Conservation (phyloP, 2,888 invertebrate genomes). For the Candidula unifasciata region DNA sequence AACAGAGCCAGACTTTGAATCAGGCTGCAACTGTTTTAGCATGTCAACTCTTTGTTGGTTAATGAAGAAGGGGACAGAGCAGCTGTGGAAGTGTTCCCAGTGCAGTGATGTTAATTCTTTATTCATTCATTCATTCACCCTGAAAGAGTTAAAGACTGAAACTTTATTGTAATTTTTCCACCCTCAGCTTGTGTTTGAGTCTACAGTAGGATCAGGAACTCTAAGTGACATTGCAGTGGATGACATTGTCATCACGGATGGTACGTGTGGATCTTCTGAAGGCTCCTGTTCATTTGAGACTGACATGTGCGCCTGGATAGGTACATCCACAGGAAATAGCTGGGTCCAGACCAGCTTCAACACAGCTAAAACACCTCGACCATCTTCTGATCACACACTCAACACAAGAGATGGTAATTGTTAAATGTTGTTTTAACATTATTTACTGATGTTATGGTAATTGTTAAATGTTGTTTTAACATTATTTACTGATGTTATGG, state of each 20-base stretch:
- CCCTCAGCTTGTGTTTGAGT: conserved; percentile 70
- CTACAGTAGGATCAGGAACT: conserved; percentile 64
- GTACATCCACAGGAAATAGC: background rate
- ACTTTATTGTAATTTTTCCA: background rate
- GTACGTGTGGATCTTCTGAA: conserved; percentile 64
- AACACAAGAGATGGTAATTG: conserved; percentile 59
- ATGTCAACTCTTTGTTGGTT: no score
- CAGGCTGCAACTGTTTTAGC: no score
- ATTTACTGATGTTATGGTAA: background rate
- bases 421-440: background rate
- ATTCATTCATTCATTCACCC: no score
- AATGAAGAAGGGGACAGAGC: no score
- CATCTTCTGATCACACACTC: conserved; percentile 69
- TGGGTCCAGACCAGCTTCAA: conserved; percentile 48
- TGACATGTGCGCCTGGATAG: conserved; percentile 41
- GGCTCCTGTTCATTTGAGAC: conserved; percentile 66
- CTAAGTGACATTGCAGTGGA: conserved; percentile 74
- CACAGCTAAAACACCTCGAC: conserved; percentile 64
- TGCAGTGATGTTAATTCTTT: no score
- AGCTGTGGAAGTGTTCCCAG: no score
- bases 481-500: no score
- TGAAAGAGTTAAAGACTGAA: background rate
- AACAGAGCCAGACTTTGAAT: no score
- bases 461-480: no score
- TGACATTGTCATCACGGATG: conserved; percentile 69